These are phyloP conservation scores for Tineola bisselliella DNA, from an alignment of 2,888 invertebrate species.

Conservation along the genomic window DNA sequence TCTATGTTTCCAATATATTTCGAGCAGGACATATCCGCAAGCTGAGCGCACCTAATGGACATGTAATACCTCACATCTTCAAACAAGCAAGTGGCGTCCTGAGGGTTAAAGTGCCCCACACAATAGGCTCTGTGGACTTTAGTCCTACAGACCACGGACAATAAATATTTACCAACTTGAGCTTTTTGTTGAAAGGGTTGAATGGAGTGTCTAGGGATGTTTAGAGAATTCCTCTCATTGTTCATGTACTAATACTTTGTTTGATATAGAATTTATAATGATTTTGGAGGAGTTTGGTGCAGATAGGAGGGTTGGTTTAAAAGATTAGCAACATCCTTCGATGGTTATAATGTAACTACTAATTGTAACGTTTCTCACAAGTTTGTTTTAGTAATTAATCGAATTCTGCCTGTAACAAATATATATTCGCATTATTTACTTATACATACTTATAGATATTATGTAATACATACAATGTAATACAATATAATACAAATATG, in stretches of 20 bases:
- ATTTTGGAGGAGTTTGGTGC: not conserved
- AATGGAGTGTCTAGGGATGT: constrained; percentile 51
- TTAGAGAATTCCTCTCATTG: constrained; percentile 31
- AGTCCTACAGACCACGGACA: constrained; percentile 36
- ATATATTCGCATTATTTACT: no score
- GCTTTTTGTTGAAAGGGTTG: constrained; percentile 68
- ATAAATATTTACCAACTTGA: constrained; percentile 60
- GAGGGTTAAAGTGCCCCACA: constrained; percentile 54
- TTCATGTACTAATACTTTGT: not conserved
- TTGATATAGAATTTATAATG: not conserved
- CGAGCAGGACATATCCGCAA: constrained; percentile 49
- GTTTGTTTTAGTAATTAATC: no score
- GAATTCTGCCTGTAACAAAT: no score
- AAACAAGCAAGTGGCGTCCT: constrained; percentile 64
- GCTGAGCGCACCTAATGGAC: constrained; percentile 55
- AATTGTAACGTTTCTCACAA: no score
- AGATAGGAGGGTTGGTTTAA: not conserved
- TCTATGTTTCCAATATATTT: not conserved
- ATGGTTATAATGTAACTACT: not conserved
- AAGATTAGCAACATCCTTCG: not conserved
- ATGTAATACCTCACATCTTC: constrained; percentile 61
- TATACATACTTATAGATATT: no score
- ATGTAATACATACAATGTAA: no score
- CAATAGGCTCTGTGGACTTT: constrained; percentile 24
- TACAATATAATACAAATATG: no score